Base-by-base conservation (phyloP, 92 coral and sea anemone genomes). In the Anthopleura xanthogrammica region DNA sequence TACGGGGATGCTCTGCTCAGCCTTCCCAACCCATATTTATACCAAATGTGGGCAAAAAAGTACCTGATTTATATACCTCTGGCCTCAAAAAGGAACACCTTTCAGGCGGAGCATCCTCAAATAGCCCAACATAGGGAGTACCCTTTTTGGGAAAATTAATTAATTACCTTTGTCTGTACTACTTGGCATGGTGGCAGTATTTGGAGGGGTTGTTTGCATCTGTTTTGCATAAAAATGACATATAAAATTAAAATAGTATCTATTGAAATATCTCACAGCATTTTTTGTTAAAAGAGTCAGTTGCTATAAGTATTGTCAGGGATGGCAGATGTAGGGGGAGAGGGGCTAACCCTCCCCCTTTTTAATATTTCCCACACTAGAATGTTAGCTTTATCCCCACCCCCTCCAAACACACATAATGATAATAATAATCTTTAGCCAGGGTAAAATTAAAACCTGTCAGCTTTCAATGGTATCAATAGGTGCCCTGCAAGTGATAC, bases 161-260 rank as follows among this genome's bases (percentile, higher is more conserved):
- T 1, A 73, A 36, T 73, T 73, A 73, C 77, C 52, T 73, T 73
- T 73, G 50, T 50, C 77, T 73, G 77, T 73, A 73, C 48, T 43
- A 73, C 77, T 40, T 73, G 77, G 77, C 77, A 73, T 43, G n/a
- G 54, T 73, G 23, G 77, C 77, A 73, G 52, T 11, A 73, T 73
- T 73, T 73, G 48, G 52, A 73, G 77, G 52, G 17, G 52, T 43
- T 73, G 77, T 14, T 73, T 73, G 77, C 77, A 73, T 73, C 77
- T 73, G 77, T 23, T 73, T 13, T 73, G 77, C 77, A 73, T 73
- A 29, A 73, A 73, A 71, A 71, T 24, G 75, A 71, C 77, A 40
- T 5, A 40, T 40, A 73, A 39, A 29, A 40, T 36, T 16, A 73
- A 40, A 29, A 73, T 40, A 40, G 48, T 73, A 73, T 73, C 16